Evolutionary conservation across 2,888 invertebrate species (phyloP).

Genomic region (Nezara viridula): DNA sequence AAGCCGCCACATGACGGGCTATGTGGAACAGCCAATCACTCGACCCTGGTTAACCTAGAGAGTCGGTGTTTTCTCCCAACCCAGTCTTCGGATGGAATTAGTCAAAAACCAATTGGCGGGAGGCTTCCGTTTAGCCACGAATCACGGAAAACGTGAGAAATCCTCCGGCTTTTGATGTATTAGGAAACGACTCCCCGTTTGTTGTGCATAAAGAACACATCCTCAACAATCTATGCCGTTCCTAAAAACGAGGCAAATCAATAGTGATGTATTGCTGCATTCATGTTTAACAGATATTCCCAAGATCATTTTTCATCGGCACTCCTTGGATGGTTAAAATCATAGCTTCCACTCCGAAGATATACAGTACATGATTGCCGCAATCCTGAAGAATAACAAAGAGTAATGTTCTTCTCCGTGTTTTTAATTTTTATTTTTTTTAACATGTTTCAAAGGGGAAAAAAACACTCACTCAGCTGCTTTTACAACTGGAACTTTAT

Average conservation of each 20-base stretch:
- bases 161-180: not conserved
- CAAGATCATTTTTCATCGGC: not conserved
- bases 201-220: not conserved
- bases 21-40: slow-evolving; percentile 22
- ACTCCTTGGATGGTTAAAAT: not conserved
- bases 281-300: not conserved
- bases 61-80: slow-evolving; percentile 1
- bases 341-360: not conserved
- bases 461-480: too few relatives aligned
- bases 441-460: not conserved
- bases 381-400: not conserved
- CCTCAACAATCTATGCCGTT: not conserved
- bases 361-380: not conserved
- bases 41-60: slow-evolving; percentile 48
- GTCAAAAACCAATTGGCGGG: slow-evolving; percentile 21
- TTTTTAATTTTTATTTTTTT: not conserved
- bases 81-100: slow-evolving; percentile 6
- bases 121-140: slow-evolving; percentile 44
- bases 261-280: not conserved
- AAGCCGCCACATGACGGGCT: not conserved
- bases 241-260: not conserved
- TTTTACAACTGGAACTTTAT: too few relatives aligned
- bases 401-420: not conserved
- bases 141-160: slow-evolving; percentile 40
- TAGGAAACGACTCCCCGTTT: not conserved